Conservation (phyloP, 2,888 invertebrate genomes). For the Himalopsyche kuldschensis region DNA sequence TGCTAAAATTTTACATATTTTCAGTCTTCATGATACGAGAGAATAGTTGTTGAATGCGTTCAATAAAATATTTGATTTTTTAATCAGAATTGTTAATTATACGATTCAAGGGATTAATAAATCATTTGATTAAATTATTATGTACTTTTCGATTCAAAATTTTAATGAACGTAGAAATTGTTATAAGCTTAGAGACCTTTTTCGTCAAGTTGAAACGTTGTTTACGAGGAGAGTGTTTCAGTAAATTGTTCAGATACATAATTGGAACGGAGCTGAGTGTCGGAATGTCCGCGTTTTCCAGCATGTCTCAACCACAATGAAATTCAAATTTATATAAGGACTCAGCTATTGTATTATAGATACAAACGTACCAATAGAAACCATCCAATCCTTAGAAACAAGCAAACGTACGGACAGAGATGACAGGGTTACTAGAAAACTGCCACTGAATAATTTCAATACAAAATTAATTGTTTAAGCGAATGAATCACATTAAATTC, state of each 20-base stretch:
- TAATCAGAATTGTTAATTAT: too few relatives aligned
- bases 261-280: conserved; percentile 10
- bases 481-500: too few relatives aligned
- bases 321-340: conserved; percentile 35
- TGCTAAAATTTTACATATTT: too few relatives aligned
- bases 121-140: too few relatives aligned
- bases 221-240: not conserved
- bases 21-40: too few relatives aligned
- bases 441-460: too few relatives aligned
- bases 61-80: too few relatives aligned
- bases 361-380: not conserved
- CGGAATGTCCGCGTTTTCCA: conserved; percentile 24
- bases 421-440: not conserved
- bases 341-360: not conserved
- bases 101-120: too few relatives aligned
- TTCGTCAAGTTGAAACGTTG: not conserved
- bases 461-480: too few relatives aligned
- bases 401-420: not conserved
- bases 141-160: too few relatives aligned
- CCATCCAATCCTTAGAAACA: not conserved
- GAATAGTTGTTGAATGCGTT: too few relatives aligned
- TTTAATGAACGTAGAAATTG: too few relatives aligned
- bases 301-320: conserved; percentile 37
- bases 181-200: not conserved
- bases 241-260: conserved; percentile 31